Evolutionary conservation across 1,140 invertebrate genomes (phyloP).

Genomic region (Anadara kagoshimensis): DNA sequence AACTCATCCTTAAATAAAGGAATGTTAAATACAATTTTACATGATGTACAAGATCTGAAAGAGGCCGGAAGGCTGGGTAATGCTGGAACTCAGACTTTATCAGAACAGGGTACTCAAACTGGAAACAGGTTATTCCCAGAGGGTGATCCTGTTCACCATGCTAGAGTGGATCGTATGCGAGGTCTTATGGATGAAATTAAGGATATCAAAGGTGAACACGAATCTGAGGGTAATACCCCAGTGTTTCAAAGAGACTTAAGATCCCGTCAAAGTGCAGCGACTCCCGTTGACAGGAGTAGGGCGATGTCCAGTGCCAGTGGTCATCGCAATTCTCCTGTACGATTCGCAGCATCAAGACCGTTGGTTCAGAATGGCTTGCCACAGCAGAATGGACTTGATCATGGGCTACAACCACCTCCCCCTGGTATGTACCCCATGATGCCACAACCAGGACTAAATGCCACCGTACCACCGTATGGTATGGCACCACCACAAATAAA

Average conservation of each 20-base stretch:
- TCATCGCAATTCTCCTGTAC: conserved; percentile 38
- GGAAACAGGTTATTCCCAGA: conserved; percentile 60
- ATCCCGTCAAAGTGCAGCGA: conserved; percentile 32
- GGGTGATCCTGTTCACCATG: conserved; percentile 52
- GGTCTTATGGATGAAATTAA: conserved; percentile 62
- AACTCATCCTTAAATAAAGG: conserved; percentile 53
- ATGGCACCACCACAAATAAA: conserved; percentile 27
- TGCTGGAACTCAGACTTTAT: conserved; percentile 56
- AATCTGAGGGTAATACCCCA: conserved; percentile 26
- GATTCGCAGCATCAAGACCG: conserved; percentile 37
- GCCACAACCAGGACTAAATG: conserved; percentile 32
- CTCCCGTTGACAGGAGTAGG: conserved; percentile 43
- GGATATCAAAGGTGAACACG: conserved; percentile 47
- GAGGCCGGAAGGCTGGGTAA: conserved; percentile 52
- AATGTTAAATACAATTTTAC: conserved; percentile 53
- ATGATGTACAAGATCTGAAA: conserved; percentile 55
- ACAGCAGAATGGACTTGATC: conserved; percentile 47
- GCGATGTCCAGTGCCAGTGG: conserved; percentile 47
- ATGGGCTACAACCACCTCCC: conserved; percentile 18
- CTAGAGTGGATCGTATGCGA: conserved; percentile 54
- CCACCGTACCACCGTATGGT: conserved; percentile 38
- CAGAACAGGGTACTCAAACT: conserved; percentile 64
- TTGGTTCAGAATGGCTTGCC: conserved; percentile 26
- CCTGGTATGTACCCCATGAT: neutral
- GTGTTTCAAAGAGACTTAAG: conserved; percentile 27